Percentiles rank a stretch among this genome's conserved stretches.
These are phyloP conservation scores for Delia radicum DNA, from an alignment of 1,140 invertebrate genomes.

Conservation along the genomic window DNA sequence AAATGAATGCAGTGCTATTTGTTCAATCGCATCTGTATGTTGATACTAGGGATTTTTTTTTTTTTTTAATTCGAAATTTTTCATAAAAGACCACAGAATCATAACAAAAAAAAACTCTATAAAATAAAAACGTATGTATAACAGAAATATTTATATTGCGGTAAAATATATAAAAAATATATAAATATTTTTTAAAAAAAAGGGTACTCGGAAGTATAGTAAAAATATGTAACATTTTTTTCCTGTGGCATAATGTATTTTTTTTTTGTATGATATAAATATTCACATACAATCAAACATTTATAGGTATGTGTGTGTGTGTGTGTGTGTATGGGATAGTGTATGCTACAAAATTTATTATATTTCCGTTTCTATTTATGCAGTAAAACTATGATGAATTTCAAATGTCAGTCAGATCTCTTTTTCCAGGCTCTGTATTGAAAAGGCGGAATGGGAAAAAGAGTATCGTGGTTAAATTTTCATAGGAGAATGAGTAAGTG, in stretches of 20 bases:
- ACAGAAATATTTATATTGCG: conserved; percentile 2
- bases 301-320: background rate
- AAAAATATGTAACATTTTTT: conserved; percentile 2
- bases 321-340: background rate
- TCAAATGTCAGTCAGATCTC: background rate
- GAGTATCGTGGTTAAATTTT: background rate
- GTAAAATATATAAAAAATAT: background rate
- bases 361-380: background rate
- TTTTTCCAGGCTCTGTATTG: background rate
- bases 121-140: background rate
- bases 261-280: background rate
- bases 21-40: background rate
- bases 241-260: background rate
- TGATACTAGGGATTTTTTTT: background rate
- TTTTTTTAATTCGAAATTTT: background rate
- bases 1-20: background rate
- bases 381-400: conserved; percentile 4
- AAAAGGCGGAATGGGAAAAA: background rate
- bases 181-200: background rate
- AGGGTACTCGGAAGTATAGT: background rate
- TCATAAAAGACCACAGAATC: background rate
- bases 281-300: background rate
- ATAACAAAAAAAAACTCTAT: background rate
- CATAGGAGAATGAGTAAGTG: background rate
- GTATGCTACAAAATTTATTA: background rate